Percentiles rank a stretch among this genome's conserved stretches.
Conservation (phyloP, 2,797 vertebrate species). For the Xiphorhynchus erythropygius region DNA sequence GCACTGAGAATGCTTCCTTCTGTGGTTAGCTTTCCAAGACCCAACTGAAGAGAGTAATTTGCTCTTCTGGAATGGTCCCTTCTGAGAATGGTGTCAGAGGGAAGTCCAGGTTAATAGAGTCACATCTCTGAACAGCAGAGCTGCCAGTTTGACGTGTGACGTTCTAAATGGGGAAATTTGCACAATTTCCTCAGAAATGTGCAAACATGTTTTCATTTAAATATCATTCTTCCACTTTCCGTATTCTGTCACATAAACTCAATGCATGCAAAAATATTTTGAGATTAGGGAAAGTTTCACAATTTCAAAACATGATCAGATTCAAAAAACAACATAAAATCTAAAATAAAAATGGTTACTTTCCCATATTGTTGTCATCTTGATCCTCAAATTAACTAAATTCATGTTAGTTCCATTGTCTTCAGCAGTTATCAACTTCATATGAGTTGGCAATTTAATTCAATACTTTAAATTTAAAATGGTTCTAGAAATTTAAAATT, state of each 20-base stretch:
- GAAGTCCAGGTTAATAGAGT: not conserved
- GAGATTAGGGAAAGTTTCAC: not conserved
- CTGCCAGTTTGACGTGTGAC: fast-evolving
- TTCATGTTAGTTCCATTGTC: not conserved
- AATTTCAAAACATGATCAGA: not conserved
- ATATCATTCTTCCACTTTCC: not conserved
- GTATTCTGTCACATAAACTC: not conserved
- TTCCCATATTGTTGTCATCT: not conserved
- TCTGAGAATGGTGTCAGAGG: not conserved
- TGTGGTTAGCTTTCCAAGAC: not conserved
- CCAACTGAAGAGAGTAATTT: not conserved
- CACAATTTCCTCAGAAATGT: not conserved
- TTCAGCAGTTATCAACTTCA: not conserved
- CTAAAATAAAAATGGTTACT: not conserved
- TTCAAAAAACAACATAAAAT: not conserved
- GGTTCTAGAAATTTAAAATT: not conserved
- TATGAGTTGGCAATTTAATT: not conserved
- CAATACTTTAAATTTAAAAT: not conserved
- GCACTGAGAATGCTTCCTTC: not conserved
- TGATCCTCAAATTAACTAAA: not conserved
- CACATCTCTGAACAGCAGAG: not conserved
- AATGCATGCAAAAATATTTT: not conserved
- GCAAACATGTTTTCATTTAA: not conserved
- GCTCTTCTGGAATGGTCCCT: not conserved
- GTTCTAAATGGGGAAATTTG: not conserved